phyloP scores from a whole-genome alignment of 2,888 invertebrate genomes.

The Orthosia gothica region DNA sequence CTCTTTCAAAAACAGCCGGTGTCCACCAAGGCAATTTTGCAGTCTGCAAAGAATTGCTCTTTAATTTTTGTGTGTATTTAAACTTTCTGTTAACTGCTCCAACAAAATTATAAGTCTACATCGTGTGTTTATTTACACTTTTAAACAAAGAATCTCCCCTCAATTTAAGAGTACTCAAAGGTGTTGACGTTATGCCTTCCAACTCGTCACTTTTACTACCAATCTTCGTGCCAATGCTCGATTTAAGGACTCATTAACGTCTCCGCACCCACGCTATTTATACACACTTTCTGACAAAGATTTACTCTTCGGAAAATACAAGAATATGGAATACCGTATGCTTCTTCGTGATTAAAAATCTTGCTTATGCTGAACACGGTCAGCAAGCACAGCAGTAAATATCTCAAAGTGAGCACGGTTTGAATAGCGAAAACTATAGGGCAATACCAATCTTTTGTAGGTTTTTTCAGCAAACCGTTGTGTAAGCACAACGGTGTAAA shows the following conservation, averaged over 20 bases:
- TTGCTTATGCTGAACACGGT: not conserved
- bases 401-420: no score
- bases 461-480: no score
- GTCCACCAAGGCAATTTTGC: not conserved
- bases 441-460: no score
- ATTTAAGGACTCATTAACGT: constrained; percentile 43
- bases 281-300: constrained; percentile 12
- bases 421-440: no score
- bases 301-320: not conserved
- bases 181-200: not conserved
- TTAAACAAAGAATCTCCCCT: not conserved
- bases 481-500: no score
- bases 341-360: not conserved
- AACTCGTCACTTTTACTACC: constrained; percentile 40
- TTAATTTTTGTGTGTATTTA: not conserved
- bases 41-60: not conserved
- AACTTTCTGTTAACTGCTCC: not conserved
- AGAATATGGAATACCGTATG: not conserved
- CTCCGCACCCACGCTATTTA: constrained; percentile 34
- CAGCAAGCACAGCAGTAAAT: no score
- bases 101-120: not conserved
- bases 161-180: constrained; percentile 2
- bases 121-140: not conserved
- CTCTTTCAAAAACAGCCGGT: not conserved
- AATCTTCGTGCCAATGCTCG: constrained; percentile 26